Evolutionary conservation across 2,888 invertebrate species (phyloP).

Genomic region (Geotrupes spiniger): DNA sequence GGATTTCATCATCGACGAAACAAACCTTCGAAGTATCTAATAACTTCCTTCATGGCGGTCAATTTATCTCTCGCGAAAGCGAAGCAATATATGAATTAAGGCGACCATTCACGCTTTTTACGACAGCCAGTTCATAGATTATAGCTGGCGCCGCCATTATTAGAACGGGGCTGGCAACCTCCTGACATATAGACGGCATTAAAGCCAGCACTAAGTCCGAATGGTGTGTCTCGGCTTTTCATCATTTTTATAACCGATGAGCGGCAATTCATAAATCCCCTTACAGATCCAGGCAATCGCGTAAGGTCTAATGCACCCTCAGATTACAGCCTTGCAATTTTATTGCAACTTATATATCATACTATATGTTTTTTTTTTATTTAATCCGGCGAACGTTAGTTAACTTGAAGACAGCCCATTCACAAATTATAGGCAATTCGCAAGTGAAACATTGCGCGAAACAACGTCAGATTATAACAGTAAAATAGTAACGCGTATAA

Average conservation of each 20-base stretch:
- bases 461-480: too few relatives aligned
- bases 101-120: conserved; percentile 16
- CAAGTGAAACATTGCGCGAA: too few relatives aligned
- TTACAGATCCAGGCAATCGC: too few relatives aligned
- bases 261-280: not conserved
- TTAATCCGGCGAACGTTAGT: too few relatives aligned
- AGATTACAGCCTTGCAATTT: too few relatives aligned
- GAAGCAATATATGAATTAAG: conserved; percentile 20
- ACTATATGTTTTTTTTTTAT: too few relatives aligned
- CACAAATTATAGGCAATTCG: too few relatives aligned
- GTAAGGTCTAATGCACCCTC: too few relatives aligned
- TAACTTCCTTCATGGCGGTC: not conserved
- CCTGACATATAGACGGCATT: conserved; percentile 23
- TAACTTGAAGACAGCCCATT: too few relatives aligned
- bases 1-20: conserved; percentile 3
- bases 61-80: conserved; percentile 15
- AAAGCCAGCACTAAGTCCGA: conserved; percentile 20
- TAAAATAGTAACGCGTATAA: too few relatives aligned
- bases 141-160: conserved; percentile 24
- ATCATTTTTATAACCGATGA: conserved; percentile 18
- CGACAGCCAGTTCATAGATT: conserved; percentile 17
- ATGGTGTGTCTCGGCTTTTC: conserved; percentile 17
- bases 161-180: conserved; percentile 22
- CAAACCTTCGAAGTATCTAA: conserved; percentile 7
- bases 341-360: too few relatives aligned